A percentile compares a stretch with the other conserved stretches of the same genome.
Conservation (phyloP, 2,113 vertebrate genomes). For the Dunckerocampus dactyliophorus region DNA sequence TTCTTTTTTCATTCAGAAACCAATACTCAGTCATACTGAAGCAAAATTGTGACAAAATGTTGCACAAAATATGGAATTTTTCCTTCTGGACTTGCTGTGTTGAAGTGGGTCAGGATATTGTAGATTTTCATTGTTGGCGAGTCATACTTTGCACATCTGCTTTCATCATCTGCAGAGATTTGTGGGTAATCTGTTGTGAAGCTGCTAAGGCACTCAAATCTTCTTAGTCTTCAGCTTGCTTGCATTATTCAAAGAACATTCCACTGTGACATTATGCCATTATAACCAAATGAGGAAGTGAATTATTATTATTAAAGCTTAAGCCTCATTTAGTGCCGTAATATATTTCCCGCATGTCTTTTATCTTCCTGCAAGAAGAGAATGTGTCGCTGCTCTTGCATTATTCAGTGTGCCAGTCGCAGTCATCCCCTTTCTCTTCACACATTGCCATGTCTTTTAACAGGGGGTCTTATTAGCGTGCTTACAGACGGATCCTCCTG, state of each 20-base stretch:
- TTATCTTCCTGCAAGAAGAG: conserved; percentile 17
- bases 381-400: conserved; percentile 33
- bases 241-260: not conserved
- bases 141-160: not conserved
- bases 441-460: conserved; percentile 46
- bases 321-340: conserved; percentile 8
- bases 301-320: conserved; percentile 16
- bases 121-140: not conserved
- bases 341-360: conserved; percentile 22
- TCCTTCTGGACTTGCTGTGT: no score
- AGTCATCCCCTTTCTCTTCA: conserved; percentile 30
- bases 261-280: not conserved
- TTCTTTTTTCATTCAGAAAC: no score
- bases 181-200: not conserved
- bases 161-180: not conserved
- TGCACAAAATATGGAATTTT: no score
- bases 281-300: conserved; percentile 17
- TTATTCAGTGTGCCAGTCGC: conserved; percentile 51
- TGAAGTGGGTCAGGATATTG: not conserved
- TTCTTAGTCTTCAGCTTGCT: not conserved
- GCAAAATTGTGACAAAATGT: no score
- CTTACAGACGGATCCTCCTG: conserved; percentile 29
- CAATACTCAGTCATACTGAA: no score
- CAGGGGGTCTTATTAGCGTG: conserved; percentile 49
- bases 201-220: not conserved